Base-by-base conservation (phyloP, 2,888 invertebrate species). In the Teinopalpus imperialis region DNA sequence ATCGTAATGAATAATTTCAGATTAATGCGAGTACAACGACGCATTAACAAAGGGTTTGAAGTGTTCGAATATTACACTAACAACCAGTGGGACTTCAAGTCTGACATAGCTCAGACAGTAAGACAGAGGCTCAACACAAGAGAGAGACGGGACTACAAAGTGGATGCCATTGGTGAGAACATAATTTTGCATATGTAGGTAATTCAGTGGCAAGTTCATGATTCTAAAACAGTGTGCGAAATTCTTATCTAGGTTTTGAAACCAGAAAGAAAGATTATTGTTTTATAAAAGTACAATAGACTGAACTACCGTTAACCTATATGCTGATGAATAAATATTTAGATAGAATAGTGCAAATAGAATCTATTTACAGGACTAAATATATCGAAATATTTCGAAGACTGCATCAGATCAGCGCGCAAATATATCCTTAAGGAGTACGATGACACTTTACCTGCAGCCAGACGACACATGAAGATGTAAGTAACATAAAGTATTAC, bases 61-160 rank as follows among this genome's bases (percentile, higher is more conserved):
- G 94, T 95, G 0, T 94, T 98, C 64, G 95, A 97, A 67, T 97
- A 97, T 72, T 98, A 98, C 80, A 96, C 97, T 0, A 95, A 94
- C 70, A 95, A 95, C 68, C 95, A 96, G 52, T 98, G 98, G 97
- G 94, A 94, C 65, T 96, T 97, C 73, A 92, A 93, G 30, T 95
- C 95, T 10, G 90, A 92, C 36, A 91, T 92, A 52, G 90, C 93
- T 0, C 74, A 91, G 4, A 69, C 78, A 3, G 56, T 94, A 0
- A 79, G 95, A 18, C 70, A 79, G 1, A 69, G 81, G 2, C 81
- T 95, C 56, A 95, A 95, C 63, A 83, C 90, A 0, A 82, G 78
- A 43, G 96, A 96, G 68, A 85, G 90, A 30, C 57, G 81, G 2
- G 91, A 90, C 20, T 96, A 94, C 63, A 92, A 94, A 49, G 78